These are phyloP conservation scores for Plutomurus gul DNA, from an alignment of 1,140 invertebrate species.

Conservation along the genomic window DNA sequence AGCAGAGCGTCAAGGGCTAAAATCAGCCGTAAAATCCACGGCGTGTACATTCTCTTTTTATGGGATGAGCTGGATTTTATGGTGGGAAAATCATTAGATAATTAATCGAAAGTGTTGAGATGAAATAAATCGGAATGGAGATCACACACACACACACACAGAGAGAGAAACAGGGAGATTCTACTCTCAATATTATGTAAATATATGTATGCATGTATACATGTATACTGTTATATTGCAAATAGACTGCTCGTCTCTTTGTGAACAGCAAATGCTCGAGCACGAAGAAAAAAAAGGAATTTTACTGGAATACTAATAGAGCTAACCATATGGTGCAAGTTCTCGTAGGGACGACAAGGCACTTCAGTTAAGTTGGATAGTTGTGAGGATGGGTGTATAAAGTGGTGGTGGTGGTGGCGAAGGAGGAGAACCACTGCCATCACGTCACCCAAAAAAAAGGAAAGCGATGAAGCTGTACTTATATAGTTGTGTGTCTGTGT, in stretches of 20 bases:
- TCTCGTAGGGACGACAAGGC: not conserved
- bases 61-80: constrained; percentile 39
- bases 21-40: constrained; percentile 32
- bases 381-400: not conserved
- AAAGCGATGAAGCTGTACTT: no score
- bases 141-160: not conserved
- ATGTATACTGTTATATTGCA: not conserved
- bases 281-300: not conserved
- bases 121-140: constrained; percentile 35
- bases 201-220: not conserved
- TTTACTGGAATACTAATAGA: not conserved
- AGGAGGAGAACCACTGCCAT: no score
- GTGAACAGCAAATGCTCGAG: not conserved
- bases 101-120: constrained; percentile 44
- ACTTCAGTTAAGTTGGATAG: not conserved
- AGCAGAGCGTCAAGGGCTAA: constrained; percentile 3
- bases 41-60: constrained; percentile 30
- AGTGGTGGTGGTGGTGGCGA: no score
- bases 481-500: no score
- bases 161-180: not conserved
- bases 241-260: not conserved
- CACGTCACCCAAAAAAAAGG: no score
- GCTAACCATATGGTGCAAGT: not conserved
- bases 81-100: constrained; percentile 32
- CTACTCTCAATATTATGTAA: not conserved